Conservation (phyloP, 1,140 invertebrate genomes). For the Macrocentrus cingulum region DNA sequence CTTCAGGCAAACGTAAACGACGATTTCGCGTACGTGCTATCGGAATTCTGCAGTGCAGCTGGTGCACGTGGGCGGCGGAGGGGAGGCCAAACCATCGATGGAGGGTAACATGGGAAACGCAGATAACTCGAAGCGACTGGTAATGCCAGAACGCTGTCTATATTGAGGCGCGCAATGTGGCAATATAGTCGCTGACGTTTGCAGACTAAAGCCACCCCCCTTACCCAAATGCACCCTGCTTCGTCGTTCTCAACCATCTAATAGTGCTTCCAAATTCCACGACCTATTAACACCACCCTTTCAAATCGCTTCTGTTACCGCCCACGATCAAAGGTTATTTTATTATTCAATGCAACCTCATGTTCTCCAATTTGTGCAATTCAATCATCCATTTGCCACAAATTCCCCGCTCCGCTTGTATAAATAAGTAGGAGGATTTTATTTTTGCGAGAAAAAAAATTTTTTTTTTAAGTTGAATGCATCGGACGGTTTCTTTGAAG, state of each 20-base stretch:
- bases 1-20: conserved; percentile 33
- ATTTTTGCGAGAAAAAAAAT: too few species aligned
- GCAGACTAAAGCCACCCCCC: conserved; percentile 16
- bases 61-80: conserved; percentile 30
- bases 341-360: too few species aligned
- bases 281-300: conserved; percentile 12
- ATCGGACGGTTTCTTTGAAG: too few species aligned
- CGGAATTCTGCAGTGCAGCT: conserved; percentile 52
- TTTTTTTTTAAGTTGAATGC: too few species aligned
- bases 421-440: too few species aligned
- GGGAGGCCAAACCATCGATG: conserved; percentile 10
- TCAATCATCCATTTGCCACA: too few species aligned
- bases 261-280: conserved; percentile 2
- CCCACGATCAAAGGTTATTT: not conserved
- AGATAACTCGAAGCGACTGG: conserved; percentile 54
- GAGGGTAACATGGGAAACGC: conserved; percentile 46
- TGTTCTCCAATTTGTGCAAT: too few species aligned
- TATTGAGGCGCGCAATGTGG: conserved; percentile 16
- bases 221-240: conserved; percentile 1
- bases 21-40: conserved; percentile 48
- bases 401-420: too few species aligned
- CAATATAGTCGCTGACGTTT: conserved; percentile 42
- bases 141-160: conserved; percentile 41
- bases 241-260: not conserved
- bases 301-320: not conserved